A percentile compares a stretch with the other conserved stretches of the same genome.
These are phyloP conservation scores for Chymomyza procnemis DNA, from an alignment of 2,888 invertebrate genomes.

Conservation along the genomic window DNA sequence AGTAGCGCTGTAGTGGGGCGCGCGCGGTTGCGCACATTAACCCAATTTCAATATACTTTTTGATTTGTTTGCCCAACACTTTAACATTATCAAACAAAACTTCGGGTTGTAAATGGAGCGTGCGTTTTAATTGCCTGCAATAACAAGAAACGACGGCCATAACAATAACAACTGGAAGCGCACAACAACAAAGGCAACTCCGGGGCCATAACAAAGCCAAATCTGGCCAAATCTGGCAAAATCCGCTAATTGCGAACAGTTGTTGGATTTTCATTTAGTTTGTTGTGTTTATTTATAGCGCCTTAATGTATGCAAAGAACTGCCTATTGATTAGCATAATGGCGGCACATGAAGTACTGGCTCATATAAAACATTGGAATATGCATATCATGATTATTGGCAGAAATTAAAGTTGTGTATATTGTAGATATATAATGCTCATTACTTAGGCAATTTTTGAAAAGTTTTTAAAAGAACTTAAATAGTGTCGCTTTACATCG, in stretches of 20 bases:
- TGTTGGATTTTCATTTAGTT: conserved; percentile 29
- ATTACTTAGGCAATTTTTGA: too few relatives aligned
- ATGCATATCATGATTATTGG: too few relatives aligned
- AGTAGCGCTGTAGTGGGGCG: neutral
- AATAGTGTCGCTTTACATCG: too few relatives aligned
- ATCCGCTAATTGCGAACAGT: conserved; percentile 67
- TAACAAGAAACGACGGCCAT: conserved; percentile 59
- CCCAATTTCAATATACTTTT: conserved; percentile 75
- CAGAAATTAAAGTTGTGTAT: too few relatives aligned
- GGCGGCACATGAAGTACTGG: neutral
- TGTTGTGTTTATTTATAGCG: conserved; percentile 14
- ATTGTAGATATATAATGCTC: too few relatives aligned
- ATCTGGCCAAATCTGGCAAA: conserved; percentile 53
- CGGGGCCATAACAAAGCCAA: conserved; percentile 15
- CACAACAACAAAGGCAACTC: conserved; percentile 17
- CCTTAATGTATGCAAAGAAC: conserved; percentile 27
- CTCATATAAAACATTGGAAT: too few relatives aligned
- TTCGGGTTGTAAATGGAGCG: conserved; percentile 43
- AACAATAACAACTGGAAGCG: conserved; percentile 31
- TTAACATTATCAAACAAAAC: conserved; percentile 76
- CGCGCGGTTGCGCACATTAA: conserved; percentile 47
- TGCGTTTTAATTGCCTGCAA: conserved; percentile 64
- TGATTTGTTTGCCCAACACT: conserved; percentile 77
- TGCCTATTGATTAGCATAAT: conserved; percentile 60
- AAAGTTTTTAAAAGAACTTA: too few relatives aligned